phyloP scores from a whole-genome alignment of 2,888 invertebrate species.

The Diadegma fenestrale region DNA sequence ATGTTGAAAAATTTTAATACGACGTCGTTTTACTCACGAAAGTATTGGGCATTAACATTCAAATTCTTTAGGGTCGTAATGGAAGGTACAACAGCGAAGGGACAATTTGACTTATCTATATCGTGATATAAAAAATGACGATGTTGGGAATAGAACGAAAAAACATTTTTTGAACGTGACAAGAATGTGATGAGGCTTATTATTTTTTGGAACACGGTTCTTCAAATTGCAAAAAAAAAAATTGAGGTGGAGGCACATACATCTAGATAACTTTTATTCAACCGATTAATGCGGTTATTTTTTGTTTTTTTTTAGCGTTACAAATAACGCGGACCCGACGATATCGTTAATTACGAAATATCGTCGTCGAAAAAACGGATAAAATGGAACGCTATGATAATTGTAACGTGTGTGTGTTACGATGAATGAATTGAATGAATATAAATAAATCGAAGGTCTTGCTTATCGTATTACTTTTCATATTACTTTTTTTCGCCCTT shows the following conservation, averaged over 20 bases:
- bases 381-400: slow-evolving; percentile 82
- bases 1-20: background rate
- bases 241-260: slow-evolving; percentile 72
- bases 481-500: slow-evolving; percentile 15
- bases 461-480: slow-evolving; percentile 54
- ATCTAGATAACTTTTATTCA: slow-evolving; percentile 85
- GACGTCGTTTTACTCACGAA: background rate
- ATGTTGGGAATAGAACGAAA: background rate
- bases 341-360: slow-evolving; percentile 70
- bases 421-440: slow-evolving; percentile 64
- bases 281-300: slow-evolving; percentile 82
- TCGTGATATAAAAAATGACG: background rate
- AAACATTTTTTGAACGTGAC: background rate
- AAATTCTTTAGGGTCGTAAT: background rate
- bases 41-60: background rate
- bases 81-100: background rate
- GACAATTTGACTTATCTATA: background rate
- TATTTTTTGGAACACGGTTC: background rate
- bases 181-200: background rate
- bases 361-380: slow-evolving; percentile 78
- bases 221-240: background rate
- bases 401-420: slow-evolving; percentile 61
- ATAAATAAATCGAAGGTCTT: slow-evolving; percentile 64
- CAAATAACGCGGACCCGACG: slow-evolving; percentile 82
- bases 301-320: slow-evolving; percentile 79